A percentile compares a stretch with the other conserved stretches of the same genome.
Conservation (phyloP, 2,888 invertebrate genomes). For the Latheticus oryzae region DNA sequence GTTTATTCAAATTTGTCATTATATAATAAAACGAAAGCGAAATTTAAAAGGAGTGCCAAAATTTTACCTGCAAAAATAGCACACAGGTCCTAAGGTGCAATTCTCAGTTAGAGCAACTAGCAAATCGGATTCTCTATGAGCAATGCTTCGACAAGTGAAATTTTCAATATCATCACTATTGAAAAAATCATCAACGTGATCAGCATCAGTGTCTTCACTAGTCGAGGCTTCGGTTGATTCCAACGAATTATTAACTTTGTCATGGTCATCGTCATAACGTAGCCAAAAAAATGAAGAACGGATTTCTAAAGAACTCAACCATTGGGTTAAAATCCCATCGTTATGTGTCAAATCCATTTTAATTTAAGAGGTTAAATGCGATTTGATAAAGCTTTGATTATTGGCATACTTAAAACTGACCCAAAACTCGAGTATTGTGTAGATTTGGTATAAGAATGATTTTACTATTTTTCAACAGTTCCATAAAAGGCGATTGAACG, state of each 20-base stretch:
- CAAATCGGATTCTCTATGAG: slow-evolving; percentile 64
- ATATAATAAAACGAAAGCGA: slow-evolving; percentile 22
- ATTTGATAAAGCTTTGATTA: neutral
- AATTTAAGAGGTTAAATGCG: neutral
- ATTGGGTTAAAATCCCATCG: slow-evolving; percentile 55
- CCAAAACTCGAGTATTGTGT: neutral
- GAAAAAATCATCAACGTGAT: slow-evolving; percentile 41
- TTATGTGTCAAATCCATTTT: slow-evolving; percentile 21
- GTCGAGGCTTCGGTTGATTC: slow-evolving; percentile 54
- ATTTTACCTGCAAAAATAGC: slow-evolving; percentile 66
- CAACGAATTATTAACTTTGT: slow-evolving; percentile 54
- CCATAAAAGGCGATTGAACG: slow-evolving; percentile 18
- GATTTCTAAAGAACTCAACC: slow-evolving; percentile 62
- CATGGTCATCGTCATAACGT: slow-evolving; percentile 56
- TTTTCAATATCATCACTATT: slow-evolving; percentile 38
- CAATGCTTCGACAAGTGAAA: slow-evolving; percentile 64
- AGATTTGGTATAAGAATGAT: neutral
- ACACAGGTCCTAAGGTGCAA: slow-evolving; percentile 64
- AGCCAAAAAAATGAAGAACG: slow-evolving; percentile 62
- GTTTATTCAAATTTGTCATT: slow-evolving; percentile 13
- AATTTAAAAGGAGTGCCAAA: slow-evolving; percentile 7
- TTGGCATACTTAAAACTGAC: neutral
- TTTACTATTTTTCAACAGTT: neutral
- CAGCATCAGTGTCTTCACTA: slow-evolving; percentile 53
- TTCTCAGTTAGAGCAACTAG: slow-evolving; percentile 64